Percentiles rank a stretch among this genome's conserved stretches.
phyloP scores from a whole-genome alignment of 2,113 vertebrate species.

The Serinus canaria region DNA sequence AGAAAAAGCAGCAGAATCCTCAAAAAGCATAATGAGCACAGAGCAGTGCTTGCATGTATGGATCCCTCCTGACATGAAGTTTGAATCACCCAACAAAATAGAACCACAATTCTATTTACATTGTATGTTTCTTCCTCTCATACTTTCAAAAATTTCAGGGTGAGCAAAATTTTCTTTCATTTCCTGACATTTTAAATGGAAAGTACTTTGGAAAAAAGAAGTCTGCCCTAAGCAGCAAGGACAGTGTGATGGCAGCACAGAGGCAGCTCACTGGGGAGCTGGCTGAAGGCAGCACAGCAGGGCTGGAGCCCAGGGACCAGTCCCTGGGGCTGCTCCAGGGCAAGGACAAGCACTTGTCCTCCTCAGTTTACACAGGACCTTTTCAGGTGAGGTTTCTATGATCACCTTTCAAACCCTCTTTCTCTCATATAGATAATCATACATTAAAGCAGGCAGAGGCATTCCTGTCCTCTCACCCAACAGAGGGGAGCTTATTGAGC shows the following conservation, averaged over 20 bases:
- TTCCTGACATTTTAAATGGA: background rate
- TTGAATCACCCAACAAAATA: background rate
- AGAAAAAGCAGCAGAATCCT: background rate
- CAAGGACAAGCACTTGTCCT: background rate
- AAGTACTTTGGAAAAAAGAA: background rate
- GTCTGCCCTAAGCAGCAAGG: background rate
- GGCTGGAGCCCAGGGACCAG: background rate
- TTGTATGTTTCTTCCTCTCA: background rate
- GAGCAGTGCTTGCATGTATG: background rate
- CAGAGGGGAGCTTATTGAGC: background rate
- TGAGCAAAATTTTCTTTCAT: background rate
- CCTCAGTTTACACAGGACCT: background rate
- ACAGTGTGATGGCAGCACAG: background rate
- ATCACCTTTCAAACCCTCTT: background rate
- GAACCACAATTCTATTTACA: background rate
- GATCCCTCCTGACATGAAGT: background rate
- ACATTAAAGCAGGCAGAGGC: background rate
- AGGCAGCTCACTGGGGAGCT: background rate
- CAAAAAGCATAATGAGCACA: background rate
- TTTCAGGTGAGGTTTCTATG: background rate
- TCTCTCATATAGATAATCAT: background rate
- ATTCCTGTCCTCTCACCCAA: background rate
- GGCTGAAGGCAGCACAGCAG: background rate
- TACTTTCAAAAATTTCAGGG: background rate
- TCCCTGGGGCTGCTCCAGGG: background rate